phyloP scores from a whole-genome alignment of 2,888 invertebrate species.

The Ichneumoninae sp. region DNA sequence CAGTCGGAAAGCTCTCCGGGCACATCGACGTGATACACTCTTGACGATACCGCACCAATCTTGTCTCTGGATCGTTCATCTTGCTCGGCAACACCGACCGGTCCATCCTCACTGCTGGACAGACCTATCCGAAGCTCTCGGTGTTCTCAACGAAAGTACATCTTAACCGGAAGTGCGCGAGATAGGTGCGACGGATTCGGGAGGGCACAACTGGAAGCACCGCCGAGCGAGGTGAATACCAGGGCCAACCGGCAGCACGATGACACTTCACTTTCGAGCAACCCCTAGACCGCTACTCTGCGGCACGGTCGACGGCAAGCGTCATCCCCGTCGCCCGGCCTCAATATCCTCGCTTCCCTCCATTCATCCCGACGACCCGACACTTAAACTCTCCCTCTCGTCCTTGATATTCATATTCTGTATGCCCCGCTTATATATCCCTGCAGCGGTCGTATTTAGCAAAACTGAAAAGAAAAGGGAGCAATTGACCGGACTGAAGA shows the following conservation, averaged over 20 bases:
- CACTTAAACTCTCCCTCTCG: constrained; percentile 45
- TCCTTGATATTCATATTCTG: constrained; percentile 47
- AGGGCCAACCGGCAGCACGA: constrained; percentile 34
- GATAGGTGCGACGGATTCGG: constrained; percentile 18
- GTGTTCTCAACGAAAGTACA: constrained; percentile 33
- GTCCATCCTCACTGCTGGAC: constrained; percentile 66
- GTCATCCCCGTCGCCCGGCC: constrained; percentile 28
- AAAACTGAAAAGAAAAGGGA: constrained; percentile 27
- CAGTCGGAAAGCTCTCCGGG: constrained; percentile 34
- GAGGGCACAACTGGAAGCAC: constrained; percentile 13
- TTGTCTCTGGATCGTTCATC: constrained; percentile 54
- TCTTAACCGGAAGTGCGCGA: constrained; percentile 12
- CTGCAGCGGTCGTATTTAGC: neutral
- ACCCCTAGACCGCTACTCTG: constrained; percentile 43
- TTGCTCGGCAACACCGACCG: constrained; percentile 45
- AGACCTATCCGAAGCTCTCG: constrained; percentile 47
- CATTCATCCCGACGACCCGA: constrained; percentile 50
- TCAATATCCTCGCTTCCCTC: constrained; percentile 58
- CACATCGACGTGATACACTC: constrained; percentile 43
- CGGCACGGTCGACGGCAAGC: constrained; percentile 37
- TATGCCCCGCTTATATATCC: neutral
- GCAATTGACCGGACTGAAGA: constrained; percentile 3
- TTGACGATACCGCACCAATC: constrained; percentile 47
- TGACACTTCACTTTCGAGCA: constrained; percentile 59
- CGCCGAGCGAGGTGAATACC: constrained; percentile 21